phyloP scores from a whole-genome alignment of 2,888 invertebrate genomes.

The Pteria penguin region DNA sequence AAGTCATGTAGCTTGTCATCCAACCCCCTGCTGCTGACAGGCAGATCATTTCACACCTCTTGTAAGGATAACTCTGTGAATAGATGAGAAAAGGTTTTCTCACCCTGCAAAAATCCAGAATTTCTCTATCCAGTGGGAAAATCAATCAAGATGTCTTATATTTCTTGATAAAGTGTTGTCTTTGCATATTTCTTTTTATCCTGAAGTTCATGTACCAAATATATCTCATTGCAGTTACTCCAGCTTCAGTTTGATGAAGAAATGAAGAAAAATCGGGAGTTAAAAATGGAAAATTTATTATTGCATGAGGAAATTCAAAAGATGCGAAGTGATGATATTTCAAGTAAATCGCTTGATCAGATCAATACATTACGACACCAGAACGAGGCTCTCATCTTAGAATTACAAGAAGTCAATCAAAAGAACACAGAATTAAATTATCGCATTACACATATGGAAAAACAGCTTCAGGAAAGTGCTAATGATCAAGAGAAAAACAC shows the following conservation, averaged over 20 bases:
- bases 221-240: conserved; percentile 36
- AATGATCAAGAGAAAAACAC: conserved; percentile 58
- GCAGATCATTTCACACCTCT: too few relatives aligned
- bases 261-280: conserved; percentile 48
- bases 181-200: too few relatives aligned
- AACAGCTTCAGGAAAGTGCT: conserved; percentile 58
- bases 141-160: too few relatives aligned
- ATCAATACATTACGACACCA: conserved; percentile 24
- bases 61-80: too few relatives aligned
- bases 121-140: too few relatives aligned
- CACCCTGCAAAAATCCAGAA: too few relatives aligned
- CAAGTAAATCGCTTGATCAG: background rate
- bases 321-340: background rate
- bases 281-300: conserved; percentile 56
- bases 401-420: conserved; percentile 64
- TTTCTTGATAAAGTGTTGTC: too few relatives aligned
- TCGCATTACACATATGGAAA: conserved; percentile 58
- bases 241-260: conserved; percentile 55
- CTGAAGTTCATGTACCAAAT: too few relatives aligned
- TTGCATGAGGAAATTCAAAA: conserved; percentile 35
- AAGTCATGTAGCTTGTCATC: too few relatives aligned
- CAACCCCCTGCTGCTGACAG: too few relatives aligned
- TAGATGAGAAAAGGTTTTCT: too few relatives aligned
- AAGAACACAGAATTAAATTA: conserved; percentile 69
- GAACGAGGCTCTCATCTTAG: conserved; percentile 61